phyloP scores from a whole-genome alignment of 2,797 vertebrate species.

The Masticophis lateralis region DNA sequence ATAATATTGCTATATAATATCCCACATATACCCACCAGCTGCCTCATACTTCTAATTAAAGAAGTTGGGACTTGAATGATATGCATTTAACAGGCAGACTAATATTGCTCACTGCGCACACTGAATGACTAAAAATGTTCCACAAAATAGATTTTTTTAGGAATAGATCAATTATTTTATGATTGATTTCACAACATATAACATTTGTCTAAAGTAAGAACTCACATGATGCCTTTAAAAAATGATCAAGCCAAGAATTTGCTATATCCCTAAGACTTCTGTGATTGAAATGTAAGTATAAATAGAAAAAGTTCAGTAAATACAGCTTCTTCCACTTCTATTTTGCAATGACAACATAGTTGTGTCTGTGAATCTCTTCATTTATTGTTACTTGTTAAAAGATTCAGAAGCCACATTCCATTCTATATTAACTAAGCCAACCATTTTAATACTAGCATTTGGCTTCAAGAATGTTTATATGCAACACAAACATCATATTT shows the following conservation, averaged over 20 bases:
- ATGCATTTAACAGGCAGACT: not conserved
- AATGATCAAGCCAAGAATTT: not conserved
- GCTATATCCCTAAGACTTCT: too few relatives aligned
- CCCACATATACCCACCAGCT: not conserved
- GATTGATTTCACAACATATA: not conserved
- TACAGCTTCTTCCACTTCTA: not conserved
- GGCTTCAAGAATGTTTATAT: not conserved
- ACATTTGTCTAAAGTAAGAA: not conserved
- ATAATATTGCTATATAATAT: not conserved
- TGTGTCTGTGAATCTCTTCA: not conserved
- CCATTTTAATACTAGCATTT: not conserved
- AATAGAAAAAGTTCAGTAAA: not conserved
- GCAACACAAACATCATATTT: not conserved
- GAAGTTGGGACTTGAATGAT: not conserved
- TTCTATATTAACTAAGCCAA: not conserved
- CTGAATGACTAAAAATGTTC: not conserved
- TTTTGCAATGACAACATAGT: not conserved
- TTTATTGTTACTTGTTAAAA: not conserved
- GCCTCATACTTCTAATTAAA: not conserved
- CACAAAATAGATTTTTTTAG: rapidly evolving
- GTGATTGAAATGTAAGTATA: not conserved
- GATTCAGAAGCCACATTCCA: not conserved
- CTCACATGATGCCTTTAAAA: not conserved
- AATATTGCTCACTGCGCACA: not conserved
- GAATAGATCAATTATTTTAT: not conserved